A percentile compares a stretch with the other conserved stretches of the same genome.
phyloP scores from a whole-genome alignment of 1,140 invertebrate species.

The Aethina tumida region DNA sequence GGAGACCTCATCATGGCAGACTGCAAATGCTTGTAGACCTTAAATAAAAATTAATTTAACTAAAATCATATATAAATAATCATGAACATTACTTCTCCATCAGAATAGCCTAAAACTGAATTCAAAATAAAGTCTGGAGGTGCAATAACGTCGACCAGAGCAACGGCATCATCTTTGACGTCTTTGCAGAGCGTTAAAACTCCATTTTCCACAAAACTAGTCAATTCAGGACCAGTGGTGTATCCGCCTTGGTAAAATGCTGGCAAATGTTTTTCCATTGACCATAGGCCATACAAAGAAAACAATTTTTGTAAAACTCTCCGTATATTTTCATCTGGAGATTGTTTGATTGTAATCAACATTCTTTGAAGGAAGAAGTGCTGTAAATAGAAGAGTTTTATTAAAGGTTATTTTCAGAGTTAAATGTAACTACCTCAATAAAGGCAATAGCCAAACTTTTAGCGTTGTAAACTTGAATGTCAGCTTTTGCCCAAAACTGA shows the following conservation, averaged over 20 bases:
- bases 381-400: slow-evolving; percentile 35
- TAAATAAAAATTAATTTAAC: slow-evolving; percentile 29
- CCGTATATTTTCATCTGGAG: slow-evolving; percentile 38
- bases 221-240: slow-evolving; percentile 39
- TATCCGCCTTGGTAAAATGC: slow-evolving; percentile 68
- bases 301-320: slow-evolving; percentile 55
- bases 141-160: slow-evolving; percentile 70
- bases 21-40: slow-evolving; percentile 51
- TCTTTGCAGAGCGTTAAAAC: slow-evolving; percentile 52
- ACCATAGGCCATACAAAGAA: slow-evolving; percentile 60
- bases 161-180: slow-evolving; percentile 61
- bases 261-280: slow-evolving; percentile 60
- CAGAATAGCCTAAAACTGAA: slow-evolving; percentile 63
- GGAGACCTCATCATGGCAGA: slow-evolving; percentile 43
- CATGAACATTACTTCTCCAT: slow-evolving; percentile 56
- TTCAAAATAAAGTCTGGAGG: slow-evolving; percentile 78
- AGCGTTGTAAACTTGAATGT: slow-evolving; percentile 74
- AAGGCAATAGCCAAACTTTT: slow-evolving; percentile 65
- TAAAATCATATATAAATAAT: not conserved
- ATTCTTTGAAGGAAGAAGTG: slow-evolving; percentile 53
- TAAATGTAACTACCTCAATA: slow-evolving; percentile 46
- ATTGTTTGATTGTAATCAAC: slow-evolving; percentile 42
- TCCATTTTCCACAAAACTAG: slow-evolving; percentile 40
- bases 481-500: slow-evolving; percentile 64
- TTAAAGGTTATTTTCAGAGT: not conserved